Conservation (phyloP, 2,113 vertebrate genomes). For the Pyxicephalus adspersus region DNA sequence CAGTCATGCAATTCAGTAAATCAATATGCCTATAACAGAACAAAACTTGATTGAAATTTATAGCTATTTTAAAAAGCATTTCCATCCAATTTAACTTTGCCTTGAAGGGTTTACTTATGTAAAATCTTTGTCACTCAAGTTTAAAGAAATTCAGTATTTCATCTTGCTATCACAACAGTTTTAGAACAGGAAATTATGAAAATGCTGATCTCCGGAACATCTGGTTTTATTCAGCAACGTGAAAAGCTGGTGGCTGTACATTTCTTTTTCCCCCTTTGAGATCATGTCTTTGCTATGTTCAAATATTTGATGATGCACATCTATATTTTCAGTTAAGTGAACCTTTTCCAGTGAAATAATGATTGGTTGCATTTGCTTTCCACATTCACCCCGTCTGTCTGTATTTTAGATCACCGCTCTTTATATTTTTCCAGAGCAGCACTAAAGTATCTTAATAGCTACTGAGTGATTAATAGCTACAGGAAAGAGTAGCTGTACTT, state of each 20-base stretch:
- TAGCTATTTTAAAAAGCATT: conserved; percentile 56
- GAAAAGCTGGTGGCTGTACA: conserved; percentile 37
- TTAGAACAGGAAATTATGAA: conserved; percentile 51
- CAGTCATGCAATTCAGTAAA: neutral
- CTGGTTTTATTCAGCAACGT: conserved; percentile 49
- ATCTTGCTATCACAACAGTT: conserved; percentile 57
- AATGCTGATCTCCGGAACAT: conserved; percentile 51
- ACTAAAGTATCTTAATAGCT: neutral
- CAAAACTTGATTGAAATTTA: conserved; percentile 60
- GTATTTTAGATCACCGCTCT: neutral
- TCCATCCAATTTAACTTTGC: conserved; percentile 46
- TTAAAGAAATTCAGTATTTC: conserved; percentile 44
- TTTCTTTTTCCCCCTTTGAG: conserved; percentile 28
- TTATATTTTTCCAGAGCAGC: conserved; percentile 3
- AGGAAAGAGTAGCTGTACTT: no score
- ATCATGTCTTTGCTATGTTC: conserved; percentile 32
- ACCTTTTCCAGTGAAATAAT: conserved; percentile 25
- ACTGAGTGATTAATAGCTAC: neutral
- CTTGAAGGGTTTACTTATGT: conserved; percentile 41
- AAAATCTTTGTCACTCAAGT: conserved; percentile 49
- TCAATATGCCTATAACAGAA: conserved; percentile 31
- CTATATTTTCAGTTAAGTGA: conserved; percentile 17
- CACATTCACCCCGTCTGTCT: neutral
- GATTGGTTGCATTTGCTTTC: conserved; percentile 22
- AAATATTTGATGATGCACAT: conserved; percentile 38